Evolutionary conservation across 1,140 invertebrate species (phyloP).

Genomic region (Leptonema lineaticorne): DNA sequence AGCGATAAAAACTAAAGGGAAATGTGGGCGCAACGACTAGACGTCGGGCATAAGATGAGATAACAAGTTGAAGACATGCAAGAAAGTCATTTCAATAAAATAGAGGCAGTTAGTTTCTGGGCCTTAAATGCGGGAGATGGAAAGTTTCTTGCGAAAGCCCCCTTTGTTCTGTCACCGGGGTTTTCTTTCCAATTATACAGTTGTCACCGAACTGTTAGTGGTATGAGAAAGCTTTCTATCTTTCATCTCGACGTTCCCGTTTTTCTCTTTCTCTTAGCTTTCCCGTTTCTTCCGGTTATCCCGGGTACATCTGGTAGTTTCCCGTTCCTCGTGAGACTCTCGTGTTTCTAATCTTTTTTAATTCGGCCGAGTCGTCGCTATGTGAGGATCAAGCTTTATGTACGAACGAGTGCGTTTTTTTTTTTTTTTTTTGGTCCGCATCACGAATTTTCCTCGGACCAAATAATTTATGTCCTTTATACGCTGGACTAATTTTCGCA

Average conservation of each 20-base stretch:
- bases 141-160: slow-evolving; percentile 25
- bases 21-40: neutral
- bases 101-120: slow-evolving; percentile 12
- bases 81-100: slow-evolving; percentile 38
- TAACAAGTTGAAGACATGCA: slow-evolving; percentile 33
- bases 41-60: slow-evolving; percentile 1
- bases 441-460: neutral
- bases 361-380: too few relatives aligned
- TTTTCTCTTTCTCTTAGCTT: slow-evolving; percentile 2
- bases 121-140: slow-evolving; percentile 26
- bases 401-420: neutral
- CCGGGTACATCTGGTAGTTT: neutral
- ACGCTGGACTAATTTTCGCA: neutral
- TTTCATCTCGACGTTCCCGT: slow-evolving; percentile 1
- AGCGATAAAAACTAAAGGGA: neutral
- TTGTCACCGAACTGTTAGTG: too few relatives aligned
- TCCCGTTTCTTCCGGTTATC: neutral
- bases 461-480: slow-evolving; percentile 4
- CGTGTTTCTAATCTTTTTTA: slow-evolving; percentile 2
- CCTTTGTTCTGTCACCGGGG: slow-evolving; percentile 29
- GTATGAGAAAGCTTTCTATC: slow-evolving; percentile 19
- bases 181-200: slow-evolving; percentile 30
- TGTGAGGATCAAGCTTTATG: too few relatives aligned
- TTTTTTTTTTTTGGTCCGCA: too few relatives aligned
- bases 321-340: neutral